Evolutionary conservation across 2,888 invertebrate genomes (phyloP).

Genomic region (Silvanus unidentatus): DNA sequence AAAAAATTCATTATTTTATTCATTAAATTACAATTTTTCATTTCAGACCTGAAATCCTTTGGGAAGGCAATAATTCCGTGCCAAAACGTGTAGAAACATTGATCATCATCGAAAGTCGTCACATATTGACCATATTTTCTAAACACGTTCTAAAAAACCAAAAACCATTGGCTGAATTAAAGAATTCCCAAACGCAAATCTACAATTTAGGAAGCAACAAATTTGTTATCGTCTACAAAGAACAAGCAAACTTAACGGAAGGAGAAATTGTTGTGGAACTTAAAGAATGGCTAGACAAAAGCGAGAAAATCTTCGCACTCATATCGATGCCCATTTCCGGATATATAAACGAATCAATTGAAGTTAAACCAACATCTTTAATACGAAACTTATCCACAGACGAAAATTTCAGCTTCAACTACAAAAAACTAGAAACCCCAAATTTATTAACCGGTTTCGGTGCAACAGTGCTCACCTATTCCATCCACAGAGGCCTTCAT

Average conservation of each 20-base stretch:
- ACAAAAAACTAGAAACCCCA: slow-evolving; percentile 35
- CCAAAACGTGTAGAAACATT: slow-evolving; percentile 23
- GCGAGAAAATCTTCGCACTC: slow-evolving; percentile 31
- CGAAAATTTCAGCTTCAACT: slow-evolving; percentile 17
- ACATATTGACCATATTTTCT: slow-evolving; percentile 18
- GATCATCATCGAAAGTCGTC: slow-evolving; percentile 26
- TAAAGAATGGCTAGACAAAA: slow-evolving; percentile 30
- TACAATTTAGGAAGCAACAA: slow-evolving; percentile 18
- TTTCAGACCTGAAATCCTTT: slow-evolving; percentile 23
- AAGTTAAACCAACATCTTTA: slow-evolving; percentile 27
- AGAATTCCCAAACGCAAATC: slow-evolving; percentile 22
- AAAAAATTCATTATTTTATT: slow-evolving; percentile 3
- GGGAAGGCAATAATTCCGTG: slow-evolving; percentile 21
- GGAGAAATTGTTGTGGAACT: slow-evolving; percentile 36
- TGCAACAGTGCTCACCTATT: slow-evolving; percentile 38
- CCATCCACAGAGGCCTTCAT: slow-evolving; percentile 27
- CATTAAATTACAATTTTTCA: too few relatives aligned
- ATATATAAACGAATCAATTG: slow-evolving; percentile 30
- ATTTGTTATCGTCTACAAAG: slow-evolving; percentile 23
- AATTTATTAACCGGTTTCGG: slow-evolving; percentile 41
- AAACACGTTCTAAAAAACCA: slow-evolving; percentile 16
- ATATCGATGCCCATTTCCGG: slow-evolving; percentile 32
- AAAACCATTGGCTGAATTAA: slow-evolving; percentile 16
- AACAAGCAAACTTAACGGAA: slow-evolving; percentile 21
- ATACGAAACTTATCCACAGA: slow-evolving; percentile 30